These are phyloP conservation scores for Bombus vancouverensis DNA, from an alignment of 1,140 invertebrate genomes.

Conservation along the genomic window DNA sequence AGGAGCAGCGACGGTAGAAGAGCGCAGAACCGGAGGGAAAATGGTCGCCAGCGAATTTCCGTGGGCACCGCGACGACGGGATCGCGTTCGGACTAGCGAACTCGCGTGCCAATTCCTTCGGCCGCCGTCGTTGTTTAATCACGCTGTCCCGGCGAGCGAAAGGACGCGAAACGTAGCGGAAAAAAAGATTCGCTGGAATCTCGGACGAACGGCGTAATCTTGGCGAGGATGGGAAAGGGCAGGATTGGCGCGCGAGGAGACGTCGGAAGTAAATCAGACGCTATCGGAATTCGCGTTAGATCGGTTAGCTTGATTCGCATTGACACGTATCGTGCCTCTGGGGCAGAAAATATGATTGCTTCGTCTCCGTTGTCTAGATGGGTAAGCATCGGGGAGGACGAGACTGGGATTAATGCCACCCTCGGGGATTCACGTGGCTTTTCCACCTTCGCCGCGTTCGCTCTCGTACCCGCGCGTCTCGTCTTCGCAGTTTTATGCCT, in stretches of 20 bases:
- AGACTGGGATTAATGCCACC: slow-evolving; percentile 81
- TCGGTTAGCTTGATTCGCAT: slow-evolving; percentile 82
- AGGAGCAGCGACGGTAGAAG: slow-evolving; percentile 55
- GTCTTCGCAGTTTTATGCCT: slow-evolving; percentile 58
- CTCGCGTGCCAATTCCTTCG: no score
- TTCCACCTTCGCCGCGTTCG: slow-evolving; percentile 67
- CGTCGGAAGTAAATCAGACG: slow-evolving; percentile 76
- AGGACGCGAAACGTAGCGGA: not conserved
- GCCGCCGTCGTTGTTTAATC: no score
- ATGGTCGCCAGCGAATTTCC: slow-evolving; percentile 70
- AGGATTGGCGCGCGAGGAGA: slow-evolving; percentile 29
- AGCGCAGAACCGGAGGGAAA: slow-evolving; percentile 49
- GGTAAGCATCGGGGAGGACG: slow-evolving; percentile 61
- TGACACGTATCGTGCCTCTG: slow-evolving; percentile 82
- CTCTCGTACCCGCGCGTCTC: slow-evolving; percentile 13
- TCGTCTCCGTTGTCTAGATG: slow-evolving; percentile 72
- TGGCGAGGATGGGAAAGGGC: slow-evolving; percentile 14
- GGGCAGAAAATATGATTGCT: slow-evolving; percentile 83
- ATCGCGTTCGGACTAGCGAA: no score
- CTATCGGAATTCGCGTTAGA: slow-evolving; percentile 81
- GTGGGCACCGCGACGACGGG: slow-evolving; percentile 57
- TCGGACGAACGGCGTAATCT: slow-evolving; percentile 47
- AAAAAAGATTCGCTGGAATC: slow-evolving; percentile 43
- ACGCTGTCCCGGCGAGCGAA: no score
- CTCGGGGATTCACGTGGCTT: slow-evolving; percentile 77